Percentiles rank a stretch among this genome's conserved stretches.
Conservation (phyloP, 2,113 vertebrate species). For the Vireo altiloquus region DNA sequence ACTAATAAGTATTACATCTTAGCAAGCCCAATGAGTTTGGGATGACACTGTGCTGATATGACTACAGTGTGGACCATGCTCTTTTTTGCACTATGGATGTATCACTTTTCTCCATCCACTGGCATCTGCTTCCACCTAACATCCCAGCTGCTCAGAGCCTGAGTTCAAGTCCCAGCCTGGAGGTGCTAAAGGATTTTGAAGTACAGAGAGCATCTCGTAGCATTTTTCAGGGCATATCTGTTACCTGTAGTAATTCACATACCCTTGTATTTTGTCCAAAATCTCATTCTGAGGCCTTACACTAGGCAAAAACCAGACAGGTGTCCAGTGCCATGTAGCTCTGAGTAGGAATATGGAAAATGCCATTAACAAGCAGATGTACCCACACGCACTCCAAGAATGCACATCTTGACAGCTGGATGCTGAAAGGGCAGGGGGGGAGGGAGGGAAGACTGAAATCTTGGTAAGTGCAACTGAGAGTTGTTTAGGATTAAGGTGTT, state of each 20-base stretch:
- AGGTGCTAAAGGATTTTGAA: not conserved
- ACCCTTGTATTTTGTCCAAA: not conserved
- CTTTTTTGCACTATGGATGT: not conserved
- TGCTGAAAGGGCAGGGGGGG: accelerated
- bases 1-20: not conserved
- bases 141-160: not conserved
- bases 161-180: not conserved
- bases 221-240: not conserved
- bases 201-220: accelerated
- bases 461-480: not conserved
- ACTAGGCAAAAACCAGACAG: not conserved
- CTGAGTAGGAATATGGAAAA: not conserved
- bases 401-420: not conserved
- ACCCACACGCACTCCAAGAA: not conserved
- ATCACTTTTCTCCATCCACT: not conserved
- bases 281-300: not conserved
- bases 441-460: not conserved
- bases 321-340: not conserved
- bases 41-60: not conserved
- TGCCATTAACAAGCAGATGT: not conserved
- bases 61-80: not conserved
- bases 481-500: not conserved
- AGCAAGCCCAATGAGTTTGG: not conserved
- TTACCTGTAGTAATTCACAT: not conserved
- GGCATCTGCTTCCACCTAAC: not conserved